Base-by-base conservation (phyloP, 2,797 vertebrate genomes). In the Poecilia picta region DNA sequence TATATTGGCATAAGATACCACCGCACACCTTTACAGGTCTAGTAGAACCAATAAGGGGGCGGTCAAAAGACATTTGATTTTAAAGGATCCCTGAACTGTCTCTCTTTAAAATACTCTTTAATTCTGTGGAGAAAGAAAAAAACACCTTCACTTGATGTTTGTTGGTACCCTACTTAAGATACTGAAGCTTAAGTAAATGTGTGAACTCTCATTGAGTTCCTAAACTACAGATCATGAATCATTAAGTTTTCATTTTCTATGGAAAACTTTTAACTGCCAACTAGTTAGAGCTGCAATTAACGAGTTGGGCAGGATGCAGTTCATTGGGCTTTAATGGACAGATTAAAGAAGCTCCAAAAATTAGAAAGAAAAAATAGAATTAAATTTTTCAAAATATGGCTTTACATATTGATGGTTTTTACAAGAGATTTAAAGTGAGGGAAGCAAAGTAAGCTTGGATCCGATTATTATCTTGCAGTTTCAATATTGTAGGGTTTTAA, bases 141-240 rank as follows among this genome's bases (percentile, higher is more conserved):
- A 25, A 10, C 6, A 49, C 0, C 18, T 49, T 49, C 47, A 49
- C 18, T 20, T 49, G 5, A 49, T 49, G 16, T 49, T 18, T 43
- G 1, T 43, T 10, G 10, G 7, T 5, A 5, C 7, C 7, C 7
- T n/a, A n/a, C n/a, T n/a, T n/a, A 20, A 45, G 51, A 64, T 78
- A 47, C 45, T 20, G 1, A 75, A 81, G 43, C 31, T 12, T 5
- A 53, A 72, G 16, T 62, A 45, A 70, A 20, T 66, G 64, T 39
- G 36, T 55, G 66, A 77, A 79, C 31, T 10, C 0, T 10, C 57
- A 59, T 68, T 82, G 75, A 84, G 73, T 73, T 62, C 23, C 51
- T 66, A 77, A 81, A 70, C n/a, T 55, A 53, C 45, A 71, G n/a
- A 49, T 33, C 75, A 68, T 66, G 64, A 81, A 75, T 83, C 78